These are phyloP conservation scores for Numenius arquata DNA, from an alignment of 2,113 vertebrate species.

Conservation along the genomic window DNA sequence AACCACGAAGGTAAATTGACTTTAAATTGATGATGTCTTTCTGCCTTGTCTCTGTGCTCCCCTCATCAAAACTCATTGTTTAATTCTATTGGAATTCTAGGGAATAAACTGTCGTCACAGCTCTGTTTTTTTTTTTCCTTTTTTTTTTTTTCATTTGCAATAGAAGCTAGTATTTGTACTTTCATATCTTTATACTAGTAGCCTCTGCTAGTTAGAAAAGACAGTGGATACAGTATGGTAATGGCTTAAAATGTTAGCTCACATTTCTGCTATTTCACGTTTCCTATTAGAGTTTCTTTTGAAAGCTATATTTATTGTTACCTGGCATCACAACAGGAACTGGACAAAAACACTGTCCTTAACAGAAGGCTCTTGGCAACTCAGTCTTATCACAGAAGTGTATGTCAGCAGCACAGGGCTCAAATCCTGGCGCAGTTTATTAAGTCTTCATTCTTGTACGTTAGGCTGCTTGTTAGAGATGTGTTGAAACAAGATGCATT, in stretches of 20 bases:
- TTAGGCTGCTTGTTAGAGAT: background rate
- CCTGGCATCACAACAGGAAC: background rate
- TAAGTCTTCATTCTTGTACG: background rate
- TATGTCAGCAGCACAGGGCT: background rate
- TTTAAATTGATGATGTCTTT: background rate
- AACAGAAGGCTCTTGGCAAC: background rate
- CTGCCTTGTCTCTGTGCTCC: background rate
- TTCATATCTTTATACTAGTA: background rate
- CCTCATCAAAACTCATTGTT: background rate
- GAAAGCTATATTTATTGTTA: background rate
- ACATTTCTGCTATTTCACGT: background rate
- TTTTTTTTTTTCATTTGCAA: background rate
- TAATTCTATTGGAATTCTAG: background rate
- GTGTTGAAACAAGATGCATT: background rate
- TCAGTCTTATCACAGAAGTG: background rate
- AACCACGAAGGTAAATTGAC: conserved; percentile 4
- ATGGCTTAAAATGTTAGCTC: background rate
- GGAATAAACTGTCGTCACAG: background rate
- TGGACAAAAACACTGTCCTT: background rate
- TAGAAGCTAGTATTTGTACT: background rate
- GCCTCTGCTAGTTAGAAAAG: background rate
- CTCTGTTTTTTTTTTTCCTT: too few species aligned
- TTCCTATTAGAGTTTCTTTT: background rate
- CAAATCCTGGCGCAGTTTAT: background rate
- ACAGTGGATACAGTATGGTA: background rate